These are phyloP conservation scores for Danio rerio DNA, from an alignment of 2,113 vertebrate species.

Conservation along the genomic window GRCz12tu NC_133180.1:47690001-47690500, in stretches of 20 bases:
- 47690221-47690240: conserved; percentile 1
- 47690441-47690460: too few species aligned
- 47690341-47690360: too few species aligned
- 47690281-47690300: too few species aligned
- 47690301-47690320: too few species aligned
- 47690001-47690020: conserved; percentile 95
- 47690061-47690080: conserved; percentile 96
- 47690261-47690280: background rate
- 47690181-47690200: background rate
- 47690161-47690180: background rate
- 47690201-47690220: background rate
- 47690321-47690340: too few species aligned
- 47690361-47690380: too few species aligned
- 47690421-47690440: too few species aligned
- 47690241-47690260: background rate
- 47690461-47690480: too few species aligned
- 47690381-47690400: too few species aligned
- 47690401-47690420: too few species aligned
- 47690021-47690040: conserved; percentile 94
- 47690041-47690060: conserved; percentile 94
- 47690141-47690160: background rate
- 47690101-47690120: conserved; percentile 6
- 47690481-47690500: too few species aligned
- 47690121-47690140: background rate
- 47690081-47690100: conserved; percentile 82